Evolutionary conservation across 2,113 vertebrate species (phyloP).

Genomic region (Echinops telfairi): DNA sequence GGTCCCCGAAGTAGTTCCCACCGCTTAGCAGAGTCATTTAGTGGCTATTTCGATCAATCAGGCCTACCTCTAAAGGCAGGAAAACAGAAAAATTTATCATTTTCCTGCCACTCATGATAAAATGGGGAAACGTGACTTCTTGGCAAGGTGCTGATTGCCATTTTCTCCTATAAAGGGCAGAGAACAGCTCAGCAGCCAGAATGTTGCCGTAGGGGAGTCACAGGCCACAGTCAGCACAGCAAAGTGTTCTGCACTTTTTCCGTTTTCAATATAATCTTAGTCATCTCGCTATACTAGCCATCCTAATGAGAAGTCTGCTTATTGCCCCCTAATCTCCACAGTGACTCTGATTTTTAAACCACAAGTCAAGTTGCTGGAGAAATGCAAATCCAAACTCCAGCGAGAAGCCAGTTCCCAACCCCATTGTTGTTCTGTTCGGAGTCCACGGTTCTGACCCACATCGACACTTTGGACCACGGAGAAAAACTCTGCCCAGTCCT

Average conservation of each 20-base stretch:
- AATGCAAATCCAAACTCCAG: no score
- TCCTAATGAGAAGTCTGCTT: background rate
- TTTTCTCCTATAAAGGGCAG: background rate
- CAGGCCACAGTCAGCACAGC: background rate
- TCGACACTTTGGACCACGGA: background rate
- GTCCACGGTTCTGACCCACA: no score
- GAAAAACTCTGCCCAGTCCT: background rate
- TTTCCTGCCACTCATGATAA: constrained; percentile 22
- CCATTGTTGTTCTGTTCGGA: no score
- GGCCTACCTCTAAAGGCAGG: background rate
- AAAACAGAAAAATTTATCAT: constrained; percentile 6
- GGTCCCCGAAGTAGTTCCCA: background rate
- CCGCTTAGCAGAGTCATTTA: background rate
- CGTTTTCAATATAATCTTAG: background rate
- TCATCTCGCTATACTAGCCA: background rate
- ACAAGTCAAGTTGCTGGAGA: background rate
- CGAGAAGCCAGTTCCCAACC: no score
- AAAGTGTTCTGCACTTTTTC: background rate
- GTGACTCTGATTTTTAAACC: background rate
- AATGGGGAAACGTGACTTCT: background rate
- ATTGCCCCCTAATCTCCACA: background rate
- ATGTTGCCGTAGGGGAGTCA: background rate
- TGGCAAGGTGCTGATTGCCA: background rate
- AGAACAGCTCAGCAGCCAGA: background rate
- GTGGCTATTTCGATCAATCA: constrained; percentile 43